Evolutionary conservation across 2,797 vertebrate genomes (phyloP).

Genomic region (Labeo calbasu): DNA sequence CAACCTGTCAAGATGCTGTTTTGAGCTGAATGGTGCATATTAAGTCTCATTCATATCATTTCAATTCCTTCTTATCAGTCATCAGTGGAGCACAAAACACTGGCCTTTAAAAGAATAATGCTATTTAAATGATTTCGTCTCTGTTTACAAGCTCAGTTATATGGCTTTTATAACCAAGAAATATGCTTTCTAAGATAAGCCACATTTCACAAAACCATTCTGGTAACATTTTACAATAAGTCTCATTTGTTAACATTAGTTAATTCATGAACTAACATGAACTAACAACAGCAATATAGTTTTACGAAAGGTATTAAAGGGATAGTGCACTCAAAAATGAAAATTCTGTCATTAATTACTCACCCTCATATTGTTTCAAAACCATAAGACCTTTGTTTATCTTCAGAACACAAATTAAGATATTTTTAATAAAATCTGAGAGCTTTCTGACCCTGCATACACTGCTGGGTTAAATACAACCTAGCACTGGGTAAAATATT

Average conservation of each 20-base stretch:
- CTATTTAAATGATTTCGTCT: slow-evolving; percentile 4
- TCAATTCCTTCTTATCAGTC: slow-evolving; percentile 49
- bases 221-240: background rate
- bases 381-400: too few relatives aligned
- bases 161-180: background rate
- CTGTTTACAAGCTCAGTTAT: slow-evolving; percentile 1
- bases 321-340: too few relatives aligned
- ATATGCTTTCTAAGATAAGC: background rate
- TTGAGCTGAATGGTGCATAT: slow-evolving; percentile 48
- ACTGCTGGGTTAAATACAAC: too few relatives aligned
- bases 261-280: background rate
- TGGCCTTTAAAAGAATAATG: slow-evolving; percentile 58
- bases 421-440: too few relatives aligned
- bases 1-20: slow-evolving; percentile 54
- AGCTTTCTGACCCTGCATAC: too few relatives aligned
- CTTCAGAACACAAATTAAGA: too few relatives aligned
- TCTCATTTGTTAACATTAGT: background rate
- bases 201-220: slow-evolving; percentile 4
- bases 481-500: too few relatives aligned
- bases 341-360: too few relatives aligned
- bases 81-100: slow-evolving; percentile 42
- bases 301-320: background rate
- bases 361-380: too few relatives aligned
- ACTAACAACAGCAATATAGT: background rate
- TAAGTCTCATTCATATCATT: slow-evolving; percentile 44